Percentiles rank a stretch among this genome's conserved stretches.
Evolutionary conservation across 2,797 vertebrate species (phyloP).

Genomic region (Sebastes iracundus): DNA sequence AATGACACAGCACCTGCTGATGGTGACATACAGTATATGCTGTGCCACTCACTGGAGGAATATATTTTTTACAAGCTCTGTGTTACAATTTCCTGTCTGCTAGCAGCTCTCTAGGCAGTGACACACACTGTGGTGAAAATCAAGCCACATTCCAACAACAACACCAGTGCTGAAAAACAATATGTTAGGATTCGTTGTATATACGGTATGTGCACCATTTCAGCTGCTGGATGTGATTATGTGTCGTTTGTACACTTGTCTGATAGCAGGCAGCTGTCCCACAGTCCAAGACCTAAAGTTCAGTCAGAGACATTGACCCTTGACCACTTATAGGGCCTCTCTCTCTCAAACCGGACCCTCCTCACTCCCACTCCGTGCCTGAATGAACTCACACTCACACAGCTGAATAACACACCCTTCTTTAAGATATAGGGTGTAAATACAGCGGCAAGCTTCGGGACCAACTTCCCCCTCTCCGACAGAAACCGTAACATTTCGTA

Average conservation of each 20-base stretch:
- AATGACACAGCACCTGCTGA: slow-evolving; percentile 34
- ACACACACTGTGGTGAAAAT: not conserved
- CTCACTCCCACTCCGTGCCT: too few species aligned
- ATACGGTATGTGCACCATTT: not conserved
- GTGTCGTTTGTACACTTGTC: not conserved
- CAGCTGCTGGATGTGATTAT: not conserved
- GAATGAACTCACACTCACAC: too few species aligned
- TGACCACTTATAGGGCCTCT: not conserved
- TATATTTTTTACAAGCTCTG: slow-evolving; percentile 24
- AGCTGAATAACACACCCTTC: too few species aligned
- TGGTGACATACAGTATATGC: slow-evolving; percentile 4
- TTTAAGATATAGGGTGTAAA: too few species aligned
- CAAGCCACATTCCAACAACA: not conserved
- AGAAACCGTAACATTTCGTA: too few species aligned
- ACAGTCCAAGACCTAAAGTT: not conserved
- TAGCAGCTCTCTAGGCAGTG: not conserved
- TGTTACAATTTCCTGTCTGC: slow-evolving; percentile 25
- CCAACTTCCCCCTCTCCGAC: too few species aligned
- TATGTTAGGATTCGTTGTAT: not conserved
- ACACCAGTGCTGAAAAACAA: not conserved
- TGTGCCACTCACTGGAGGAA: slow-evolving; percentile 1
- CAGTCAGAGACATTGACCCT: not conserved
- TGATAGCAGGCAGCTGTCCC: not conserved
- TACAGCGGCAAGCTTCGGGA: too few species aligned
- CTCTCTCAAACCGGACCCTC: too few species aligned